Conservation (phyloP, 2,113 vertebrate genomes). For the Chaetorhynchus papuensis region DNA sequence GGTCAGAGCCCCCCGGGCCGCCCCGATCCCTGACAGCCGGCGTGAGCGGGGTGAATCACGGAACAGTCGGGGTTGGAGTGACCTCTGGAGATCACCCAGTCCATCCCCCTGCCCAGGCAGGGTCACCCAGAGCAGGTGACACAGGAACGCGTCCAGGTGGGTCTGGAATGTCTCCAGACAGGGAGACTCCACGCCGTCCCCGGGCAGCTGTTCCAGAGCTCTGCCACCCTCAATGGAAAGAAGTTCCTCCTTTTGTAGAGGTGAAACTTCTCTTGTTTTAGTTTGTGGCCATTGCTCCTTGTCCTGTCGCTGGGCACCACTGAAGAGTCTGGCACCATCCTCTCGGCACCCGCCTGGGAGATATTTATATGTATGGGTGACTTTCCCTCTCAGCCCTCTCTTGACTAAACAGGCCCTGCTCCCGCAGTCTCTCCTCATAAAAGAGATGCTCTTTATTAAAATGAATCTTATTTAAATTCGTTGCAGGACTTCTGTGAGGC, state of each 20-base stretch:
- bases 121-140: not conserved
- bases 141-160: not conserved
- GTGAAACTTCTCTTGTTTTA: not conserved
- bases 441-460: not conserved
- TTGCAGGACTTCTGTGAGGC: not conserved
- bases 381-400: not conserved
- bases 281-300: not conserved
- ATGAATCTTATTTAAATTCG: not conserved
- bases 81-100: not conserved
- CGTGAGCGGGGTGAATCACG: fast-evolving
- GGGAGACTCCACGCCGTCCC: not conserved
- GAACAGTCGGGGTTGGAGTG: not conserved
- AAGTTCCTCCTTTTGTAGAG: not conserved
- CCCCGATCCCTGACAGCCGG: fast-evolving
- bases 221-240: not conserved
- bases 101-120: not conserved
- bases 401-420: not conserved
- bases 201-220: not conserved
- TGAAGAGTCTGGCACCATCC: not conserved
- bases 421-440: not conserved
- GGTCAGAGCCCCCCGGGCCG: not conserved
- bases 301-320: too few species aligned
- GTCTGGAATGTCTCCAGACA: not conserved
- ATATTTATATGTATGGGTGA: not conserved
- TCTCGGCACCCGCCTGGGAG: not conserved